Percentiles rank a stretch among this genome's conserved stretches.
These are phyloP conservation scores for Notospermus geniculatus DNA, from an alignment of 1,140 invertebrate genomes.

Conservation along the genomic window DNA sequence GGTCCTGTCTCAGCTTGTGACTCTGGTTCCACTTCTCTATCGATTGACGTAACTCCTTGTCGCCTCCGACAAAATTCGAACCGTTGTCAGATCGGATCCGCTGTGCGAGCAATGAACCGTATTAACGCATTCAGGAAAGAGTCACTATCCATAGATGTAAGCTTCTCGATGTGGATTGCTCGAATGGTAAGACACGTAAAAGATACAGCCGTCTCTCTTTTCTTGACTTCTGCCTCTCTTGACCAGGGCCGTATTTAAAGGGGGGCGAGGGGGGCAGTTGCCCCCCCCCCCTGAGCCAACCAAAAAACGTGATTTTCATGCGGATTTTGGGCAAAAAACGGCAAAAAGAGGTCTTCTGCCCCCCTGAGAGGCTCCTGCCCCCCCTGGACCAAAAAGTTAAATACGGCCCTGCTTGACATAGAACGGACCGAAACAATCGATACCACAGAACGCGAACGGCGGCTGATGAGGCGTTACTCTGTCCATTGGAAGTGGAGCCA, in stretches of 20 bases:
- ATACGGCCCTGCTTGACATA: too few species aligned
- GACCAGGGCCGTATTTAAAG: too few species aligned
- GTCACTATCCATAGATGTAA: constrained; percentile 9
- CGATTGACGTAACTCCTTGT: constrained; percentile 9
- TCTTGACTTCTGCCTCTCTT: constrained; percentile 7
- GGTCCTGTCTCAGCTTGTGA: background rate
- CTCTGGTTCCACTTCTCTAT: background rate
- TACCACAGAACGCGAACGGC: background rate
- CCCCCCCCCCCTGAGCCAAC: too few species aligned
- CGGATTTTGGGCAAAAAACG: too few species aligned
- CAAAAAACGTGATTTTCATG: too few species aligned
- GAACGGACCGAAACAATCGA: constrained; percentile 11
- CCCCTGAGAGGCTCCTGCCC: too few species aligned
- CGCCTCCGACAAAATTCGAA: constrained; percentile 11
- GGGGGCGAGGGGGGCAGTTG: too few species aligned
- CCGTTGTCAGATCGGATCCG: background rate
- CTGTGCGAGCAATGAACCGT: constrained; percentile 11
- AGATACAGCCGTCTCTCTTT: constrained; percentile 11
- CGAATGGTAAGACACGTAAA: too few species aligned
- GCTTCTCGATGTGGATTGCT: constrained; percentile 15
- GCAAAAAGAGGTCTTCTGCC: too few species aligned
- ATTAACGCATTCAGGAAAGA: constrained; percentile 13
- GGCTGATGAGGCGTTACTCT: constrained; percentile 3
- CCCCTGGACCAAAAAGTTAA: too few species aligned
- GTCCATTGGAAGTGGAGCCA: constrained; percentile 9